These are phyloP conservation scores for Drosophila mimetica DNA, from an alignment of 2,888 invertebrate species.

Conservation along the genomic window DNA sequence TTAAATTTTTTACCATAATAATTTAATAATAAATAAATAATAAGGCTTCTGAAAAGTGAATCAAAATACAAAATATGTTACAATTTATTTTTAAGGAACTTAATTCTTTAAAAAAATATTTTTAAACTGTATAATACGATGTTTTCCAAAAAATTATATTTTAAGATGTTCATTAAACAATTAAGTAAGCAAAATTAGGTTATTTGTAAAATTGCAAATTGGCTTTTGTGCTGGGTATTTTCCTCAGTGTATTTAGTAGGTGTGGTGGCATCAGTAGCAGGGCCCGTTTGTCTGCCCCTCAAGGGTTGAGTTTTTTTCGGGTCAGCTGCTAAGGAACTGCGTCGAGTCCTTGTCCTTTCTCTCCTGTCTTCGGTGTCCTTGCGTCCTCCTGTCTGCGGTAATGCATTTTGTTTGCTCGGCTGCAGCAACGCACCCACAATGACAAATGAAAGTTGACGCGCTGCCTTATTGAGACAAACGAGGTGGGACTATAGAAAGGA, in stretches of 20 bases:
- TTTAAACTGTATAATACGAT: no score
- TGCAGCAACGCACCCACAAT: constrained; percentile 47
- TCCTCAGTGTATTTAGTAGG: constrained; percentile 8
- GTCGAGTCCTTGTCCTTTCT: constrained; percentile 50
- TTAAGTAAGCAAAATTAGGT: no score
- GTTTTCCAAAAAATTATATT: no score
- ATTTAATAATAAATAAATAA: no score
- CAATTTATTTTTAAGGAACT: no score
- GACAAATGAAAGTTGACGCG: constrained; percentile 78
- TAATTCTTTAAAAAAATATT: no score
- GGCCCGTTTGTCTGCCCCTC: constrained; percentile 34
- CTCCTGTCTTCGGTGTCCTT: constrained; percentile 39
- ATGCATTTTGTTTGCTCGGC: constrained; percentile 79
- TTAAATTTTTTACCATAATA: no score
- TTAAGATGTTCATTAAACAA: no score
- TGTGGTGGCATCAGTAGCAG: constrained; percentile 21
- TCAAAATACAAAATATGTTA: no score
- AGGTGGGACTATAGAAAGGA: constrained; percentile 10
- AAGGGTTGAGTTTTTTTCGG: constrained; percentile 49
- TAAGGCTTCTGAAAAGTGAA: no score
- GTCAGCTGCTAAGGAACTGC: constrained; percentile 75
- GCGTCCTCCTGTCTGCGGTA: constrained; percentile 45
- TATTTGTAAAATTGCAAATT: no score
- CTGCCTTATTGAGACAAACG: constrained; percentile 70
- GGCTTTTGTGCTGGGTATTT: background rate